A percentile compares a stretch with the other conserved stretches of the same genome.
These are phyloP conservation scores for Gibbula magus DNA, from an alignment of 2,888 invertebrate species.

Conservation along the genomic window DNA sequence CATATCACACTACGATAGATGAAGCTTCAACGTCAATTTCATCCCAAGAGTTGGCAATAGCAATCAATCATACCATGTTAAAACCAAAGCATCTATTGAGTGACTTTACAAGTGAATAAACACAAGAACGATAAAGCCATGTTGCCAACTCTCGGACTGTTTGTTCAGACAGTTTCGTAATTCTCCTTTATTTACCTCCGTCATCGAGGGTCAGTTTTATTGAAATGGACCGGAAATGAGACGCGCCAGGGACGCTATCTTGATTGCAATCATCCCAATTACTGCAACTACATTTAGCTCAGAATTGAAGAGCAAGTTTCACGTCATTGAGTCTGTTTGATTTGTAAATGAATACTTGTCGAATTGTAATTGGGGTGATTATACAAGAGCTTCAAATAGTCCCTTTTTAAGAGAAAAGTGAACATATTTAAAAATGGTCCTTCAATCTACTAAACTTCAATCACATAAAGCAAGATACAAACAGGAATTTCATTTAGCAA, in stretches of 20 bases:
- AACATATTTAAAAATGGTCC: no score
- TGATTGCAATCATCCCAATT: neutral
- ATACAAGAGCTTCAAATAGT: no score
- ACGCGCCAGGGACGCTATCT: neutral
- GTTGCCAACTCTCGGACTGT: neutral
- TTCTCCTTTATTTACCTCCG: neutral
- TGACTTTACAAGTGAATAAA: neutral
- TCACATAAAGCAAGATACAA: no score
- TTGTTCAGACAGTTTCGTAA: neutral
- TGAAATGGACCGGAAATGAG: slow-evolving; percentile 5
- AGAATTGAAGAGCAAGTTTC: neutral
- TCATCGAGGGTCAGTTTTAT: neutral
- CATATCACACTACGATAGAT: no score
- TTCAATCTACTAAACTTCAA: no score
- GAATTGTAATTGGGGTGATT: no score
- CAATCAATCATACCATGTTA: no score
- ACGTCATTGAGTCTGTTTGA: neutral
- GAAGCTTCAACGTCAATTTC: no score
- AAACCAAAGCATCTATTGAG: neutral
- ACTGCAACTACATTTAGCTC: neutral
- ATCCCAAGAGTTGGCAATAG: no score
- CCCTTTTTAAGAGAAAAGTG: no score
- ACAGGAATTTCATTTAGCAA: no score
- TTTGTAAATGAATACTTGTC: no score
- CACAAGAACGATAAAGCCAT: neutral